Evolutionary conservation across 2,797 vertebrate species (phyloP), one percentile per base, ranked within the genome.

Genomic region (Rhyacichthys aspro): DNA sequence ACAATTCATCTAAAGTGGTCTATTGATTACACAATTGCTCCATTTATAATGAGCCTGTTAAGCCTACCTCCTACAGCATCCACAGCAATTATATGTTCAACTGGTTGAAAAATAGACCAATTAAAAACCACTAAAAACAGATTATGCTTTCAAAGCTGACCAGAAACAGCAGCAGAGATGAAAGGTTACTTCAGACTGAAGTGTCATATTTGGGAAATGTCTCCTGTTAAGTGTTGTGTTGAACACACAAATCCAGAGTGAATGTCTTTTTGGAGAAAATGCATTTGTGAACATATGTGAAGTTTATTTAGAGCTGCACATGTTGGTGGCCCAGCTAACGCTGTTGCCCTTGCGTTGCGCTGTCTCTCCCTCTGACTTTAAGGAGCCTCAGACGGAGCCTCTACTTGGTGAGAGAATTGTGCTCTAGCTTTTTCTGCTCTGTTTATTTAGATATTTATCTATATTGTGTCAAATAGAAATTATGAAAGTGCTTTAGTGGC

Each of bases 401-500:
- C 85, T 88, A 77, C 84, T 85, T 42, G 90, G 90, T 92, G 91
- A 92, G 91, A 90, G 73, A 84, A 70, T 10, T 74, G 81, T 71
- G 76, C 83, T 83, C 67, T 77, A 85, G 77, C 55, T 59, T 77
- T 36, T 56, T 56, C 62, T 70, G 11, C 55, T 59, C 38, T 43
- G 23, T 52, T 48, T 70, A 42, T 48, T 56, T 33, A 10, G 83
- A 39, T 79, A 38, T 54, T 45, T 86, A 86, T 81, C 34, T 28
- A 6, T 28, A 28, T 28, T 28, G 23, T 28, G 23, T 28, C 3
- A 28, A 67, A 43, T 7, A 75, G 23, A 74, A 44, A 54, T 63
- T 36, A 28, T 66, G 4, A 45, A 19, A 36, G 48, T 33, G 61
- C 53, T 78, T 70, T 62, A 72, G 65, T 74, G 68, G 53, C 69